These are phyloP conservation scores for Plutomurus gul DNA, from an alignment of 1,140 invertebrate genomes.

Conservation along the genomic window DNA sequence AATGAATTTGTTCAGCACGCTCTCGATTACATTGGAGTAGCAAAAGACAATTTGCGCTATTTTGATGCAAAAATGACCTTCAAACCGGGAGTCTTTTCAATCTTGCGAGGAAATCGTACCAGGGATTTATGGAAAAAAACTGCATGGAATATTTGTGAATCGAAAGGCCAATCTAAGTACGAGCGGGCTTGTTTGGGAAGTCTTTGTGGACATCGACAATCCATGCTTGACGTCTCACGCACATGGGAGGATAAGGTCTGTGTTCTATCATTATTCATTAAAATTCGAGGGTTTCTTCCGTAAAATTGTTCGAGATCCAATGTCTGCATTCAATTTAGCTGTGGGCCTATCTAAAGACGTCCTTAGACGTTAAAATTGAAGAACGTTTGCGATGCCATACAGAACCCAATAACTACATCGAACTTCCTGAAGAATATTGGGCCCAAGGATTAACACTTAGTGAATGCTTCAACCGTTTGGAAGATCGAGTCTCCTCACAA, in stretches of 20 bases:
- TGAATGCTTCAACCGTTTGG: constrained; percentile 34
- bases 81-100: not conserved
- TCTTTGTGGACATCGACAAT: constrained; percentile 46
- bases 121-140: constrained; percentile 48
- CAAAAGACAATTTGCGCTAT: not conserved
- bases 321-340: constrained; percentile 36
- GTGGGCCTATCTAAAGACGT: constrained; percentile 46
- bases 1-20: not conserved
- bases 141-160: constrained; percentile 47
- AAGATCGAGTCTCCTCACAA: not conserved
- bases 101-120: constrained; percentile 37
- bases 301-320: not conserved
- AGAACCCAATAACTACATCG: not conserved
- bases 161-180: constrained; percentile 38
- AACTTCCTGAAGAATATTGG: constrained; percentile 46
- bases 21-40: not conserved
- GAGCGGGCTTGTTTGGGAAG: constrained; percentile 44
- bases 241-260: constrained; percentile 51
- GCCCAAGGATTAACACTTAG: constrained; percentile 31
- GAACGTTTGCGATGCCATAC: constrained; percentile 13
- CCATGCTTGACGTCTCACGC: constrained; percentile 44
- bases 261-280: not conserved
- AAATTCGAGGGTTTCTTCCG: not conserved
- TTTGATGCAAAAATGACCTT: not conserved
- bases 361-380: constrained; percentile 46